Base-by-base conservation (phyloP, 2,888 invertebrate genomes). In the Catocala nupta region DNA sequence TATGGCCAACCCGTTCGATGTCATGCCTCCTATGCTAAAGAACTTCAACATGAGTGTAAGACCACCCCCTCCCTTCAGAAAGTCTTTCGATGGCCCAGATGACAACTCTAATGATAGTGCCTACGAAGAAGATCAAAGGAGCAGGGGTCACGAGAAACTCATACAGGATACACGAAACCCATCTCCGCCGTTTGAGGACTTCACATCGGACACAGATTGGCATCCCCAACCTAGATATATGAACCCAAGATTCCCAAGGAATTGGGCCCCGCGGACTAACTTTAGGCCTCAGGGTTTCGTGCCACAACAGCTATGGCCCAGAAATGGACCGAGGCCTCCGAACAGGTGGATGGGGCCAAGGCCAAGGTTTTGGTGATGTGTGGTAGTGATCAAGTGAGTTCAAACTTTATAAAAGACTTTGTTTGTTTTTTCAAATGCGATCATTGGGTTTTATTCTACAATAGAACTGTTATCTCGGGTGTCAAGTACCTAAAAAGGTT, bases 331-430 rank as follows among this genome's bases (percentile, higher is more conserved):
- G 49, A 77, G 94, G 77, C 73, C 90, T n/a, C 82, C 90, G 11
- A 82, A 87, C 71, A 70, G 92, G 78, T 85, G 92, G 91, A 78
- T 89, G 81, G 86, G 91, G 61, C 84, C 95, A 42, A 65, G 95
- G 78, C 77, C 90, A 63, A 78, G 95, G 82, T 85, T 95, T 85
- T 95, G 93, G 93, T 94, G 92, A 71, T 62, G 68, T 74, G 64
- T 55, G 73, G 68, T 73, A 76, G 78, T 81, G 78, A 34, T 52
- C 45, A 55, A 59, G 59, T 59, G 59, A 45, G 36, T 52, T 66
- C 10, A 44, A 54, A 54, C 42, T 58, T 16, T 45, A 12, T 63
- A 39, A 33, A 34, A 33, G 48, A 52, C 39, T 49, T 34, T 52
- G 16, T 57, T 53, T 50, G 5, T 52, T 57, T 53, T 16, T 56